These are phyloP conservation scores for Sebastes hubbsi DNA, from an alignment of 2,797 vertebrate species.

Conservation along the genomic window DNA sequence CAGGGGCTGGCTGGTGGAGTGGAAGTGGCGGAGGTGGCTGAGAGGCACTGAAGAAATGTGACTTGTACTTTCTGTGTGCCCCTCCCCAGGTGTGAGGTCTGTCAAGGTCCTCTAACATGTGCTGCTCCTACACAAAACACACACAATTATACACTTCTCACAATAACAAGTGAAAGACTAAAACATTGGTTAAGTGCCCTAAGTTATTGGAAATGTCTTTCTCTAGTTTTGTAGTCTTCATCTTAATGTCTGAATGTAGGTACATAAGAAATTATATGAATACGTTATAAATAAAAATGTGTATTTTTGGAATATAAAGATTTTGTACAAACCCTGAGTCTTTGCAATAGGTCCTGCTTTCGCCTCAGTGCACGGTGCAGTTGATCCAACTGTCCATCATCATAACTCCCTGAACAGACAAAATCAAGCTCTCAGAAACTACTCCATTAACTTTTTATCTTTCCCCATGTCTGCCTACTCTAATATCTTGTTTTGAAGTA, in stretches of 20 bases:
- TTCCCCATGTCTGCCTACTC: not conserved
- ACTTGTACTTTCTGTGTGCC: conserved; percentile 25
- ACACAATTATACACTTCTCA: not conserved
- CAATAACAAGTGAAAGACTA: not conserved
- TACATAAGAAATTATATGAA: not conserved
- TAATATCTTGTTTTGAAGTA: not conserved
- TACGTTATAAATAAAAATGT: not conserved
- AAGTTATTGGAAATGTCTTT: not conserved
- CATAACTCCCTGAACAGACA: conserved; percentile 72
- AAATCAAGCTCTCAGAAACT: not conserved
- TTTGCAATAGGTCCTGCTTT: conserved; percentile 83
- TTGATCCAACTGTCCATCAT: conserved; percentile 63
- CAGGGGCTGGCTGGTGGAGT: conserved; percentile 70
- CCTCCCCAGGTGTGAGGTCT: conserved; percentile 71
- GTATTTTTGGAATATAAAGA: not conserved
- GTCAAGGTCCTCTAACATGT: conserved; percentile 80
- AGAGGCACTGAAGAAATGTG: conserved; percentile 20
- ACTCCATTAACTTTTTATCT: not conserved
- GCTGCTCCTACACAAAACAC: conserved; percentile 81
- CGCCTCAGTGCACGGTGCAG: conserved; percentile 81
- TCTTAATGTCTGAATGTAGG: not conserved
- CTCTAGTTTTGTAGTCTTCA: not conserved
- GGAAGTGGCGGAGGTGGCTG: not conserved
- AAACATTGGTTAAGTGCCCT: not conserved
- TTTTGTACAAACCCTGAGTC: conserved; percentile 81